phyloP scores from a whole-genome alignment of 1,140 invertebrate species.

The Chelonus insularis region DNA sequence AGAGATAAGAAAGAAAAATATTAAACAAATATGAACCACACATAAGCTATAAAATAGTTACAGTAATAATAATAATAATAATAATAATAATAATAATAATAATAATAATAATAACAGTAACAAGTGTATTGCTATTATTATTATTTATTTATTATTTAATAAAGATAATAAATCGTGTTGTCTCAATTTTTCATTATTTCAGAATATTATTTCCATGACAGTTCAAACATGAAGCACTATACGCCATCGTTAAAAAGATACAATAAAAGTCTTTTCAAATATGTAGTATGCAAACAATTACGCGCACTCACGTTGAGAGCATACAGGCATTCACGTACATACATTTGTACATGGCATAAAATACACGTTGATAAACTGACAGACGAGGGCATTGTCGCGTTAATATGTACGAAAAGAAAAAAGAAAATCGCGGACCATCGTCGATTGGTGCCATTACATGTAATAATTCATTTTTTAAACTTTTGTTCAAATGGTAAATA shows the following conservation, averaged over 20 bases:
- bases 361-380: neutral
- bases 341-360: conserved; percentile 17
- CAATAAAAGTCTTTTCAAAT: conserved; percentile 35
- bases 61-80: conserved; percentile 13
- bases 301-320: conserved; percentile 1
- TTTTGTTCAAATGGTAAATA: neutral
- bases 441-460: conserved; percentile 20
- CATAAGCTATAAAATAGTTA: conserved; percentile 12
- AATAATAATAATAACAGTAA: conserved; percentile 32
- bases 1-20: neutral
- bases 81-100: conserved; percentile 33
- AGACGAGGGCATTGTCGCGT: conserved; percentile 4
- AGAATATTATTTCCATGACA: neutral
- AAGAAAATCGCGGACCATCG: neutral
- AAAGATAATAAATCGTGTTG: conserved; percentile 16
- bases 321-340: conserved; percentile 17
- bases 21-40: conserved; percentile 11
- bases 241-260: conserved; percentile 40
- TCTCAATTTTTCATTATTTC: conserved; percentile 39
- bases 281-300: conserved; percentile 35
- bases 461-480: conserved; percentile 9
- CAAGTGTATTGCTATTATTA: conserved; percentile 34
- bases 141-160: neutral
- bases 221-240: conserved; percentile 38
- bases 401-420: conserved; percentile 5